Percentiles rank a stretch among this genome's conserved stretches.
Evolutionary conservation across 2,797 vertebrate species (phyloP).

Genomic region (Prunella strophiata): DNA sequence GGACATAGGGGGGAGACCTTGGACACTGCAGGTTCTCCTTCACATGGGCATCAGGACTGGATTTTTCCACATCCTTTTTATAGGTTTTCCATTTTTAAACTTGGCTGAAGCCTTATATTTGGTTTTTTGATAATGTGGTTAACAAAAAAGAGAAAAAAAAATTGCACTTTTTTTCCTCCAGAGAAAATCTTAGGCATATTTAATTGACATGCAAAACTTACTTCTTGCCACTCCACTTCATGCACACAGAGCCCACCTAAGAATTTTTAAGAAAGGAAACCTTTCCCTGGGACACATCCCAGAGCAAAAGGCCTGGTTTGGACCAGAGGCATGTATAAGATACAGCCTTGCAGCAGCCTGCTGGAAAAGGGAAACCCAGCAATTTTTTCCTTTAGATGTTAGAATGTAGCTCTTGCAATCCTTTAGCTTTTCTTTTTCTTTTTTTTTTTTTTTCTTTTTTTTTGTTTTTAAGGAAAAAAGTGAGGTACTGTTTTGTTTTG

Average conservation of each 20-base stretch:
- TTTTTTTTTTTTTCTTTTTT: not conserved
- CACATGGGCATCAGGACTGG: not conserved
- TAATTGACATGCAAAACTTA: not conserved
- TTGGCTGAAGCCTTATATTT: not conserved
- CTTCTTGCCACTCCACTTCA: not conserved
- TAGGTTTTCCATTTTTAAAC: not conserved
- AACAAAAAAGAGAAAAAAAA: not conserved
- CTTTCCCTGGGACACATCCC: not conserved
- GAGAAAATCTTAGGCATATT: not conserved
- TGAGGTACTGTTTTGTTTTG: not conserved
- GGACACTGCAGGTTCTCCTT: not conserved
- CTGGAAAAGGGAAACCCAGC: not conserved
- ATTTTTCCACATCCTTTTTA: not conserved
- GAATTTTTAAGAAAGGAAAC: not conserved
- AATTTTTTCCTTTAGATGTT: not conserved
- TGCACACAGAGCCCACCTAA: not conserved
- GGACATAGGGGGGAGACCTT: not conserved
- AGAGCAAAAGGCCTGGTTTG: not conserved
- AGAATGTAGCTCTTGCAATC: not conserved
- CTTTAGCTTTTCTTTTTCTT: not conserved
- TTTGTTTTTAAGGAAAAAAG: not conserved
- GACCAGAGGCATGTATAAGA: not conserved
- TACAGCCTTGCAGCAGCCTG: not conserved
- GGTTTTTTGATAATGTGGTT: not conserved
- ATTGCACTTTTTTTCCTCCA: no score